Evolutionary conservation across 1,140 invertebrate species (phyloP), one percentile per base, ranked within the genome.

Genomic region (Hermetia illucens): DNA sequence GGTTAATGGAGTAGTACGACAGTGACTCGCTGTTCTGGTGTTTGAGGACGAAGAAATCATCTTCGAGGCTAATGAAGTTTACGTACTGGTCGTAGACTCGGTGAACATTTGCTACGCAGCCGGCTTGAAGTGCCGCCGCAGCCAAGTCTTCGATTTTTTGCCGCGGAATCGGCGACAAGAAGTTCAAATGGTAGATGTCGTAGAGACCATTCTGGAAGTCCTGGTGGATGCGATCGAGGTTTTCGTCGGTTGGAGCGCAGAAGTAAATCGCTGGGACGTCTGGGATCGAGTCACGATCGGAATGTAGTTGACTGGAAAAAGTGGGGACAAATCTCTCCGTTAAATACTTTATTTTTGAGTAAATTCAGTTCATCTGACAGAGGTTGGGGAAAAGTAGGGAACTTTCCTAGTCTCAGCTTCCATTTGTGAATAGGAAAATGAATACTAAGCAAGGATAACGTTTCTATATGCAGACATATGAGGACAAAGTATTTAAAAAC

Each of bases 211-310:
- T 88, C 45, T 87, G 78, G 40, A 97, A 75, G 62, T 94, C 90
- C 66, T 94, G 85, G 38, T 81, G 82, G 44, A 99, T 97, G 48
- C 92, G 71, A 29, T 80, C 80, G 19, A 99, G 71, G 68, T 99
- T 99, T 61, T 98, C 92, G 55, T 96, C 88, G 21, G 82, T 86
- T n/a, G 96, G 93, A 46, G 86, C 74, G 63, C 96, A 94, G 62
- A 99, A 98, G 65, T 99, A 99, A 33, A 99, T 80, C 8, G 91
- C 93, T 44, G 95, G 93, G 12, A 97, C 94, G 71, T 99, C 96
- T 4, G 94, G 92, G 49, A 99, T 92, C 5, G 84, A 69, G 63
- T 98, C 94, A 46, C 95, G 71, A 53, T 95, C 87, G 4, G 89
- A 89, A 65, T 96, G 89, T 20, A 97, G 65, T 62, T 87, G 77